Percentiles rank a stretch among this genome's conserved stretches.
Evolutionary conservation across 2,888 invertebrate genomes (phyloP).

Genomic region (Drosophila borborema): DNA sequence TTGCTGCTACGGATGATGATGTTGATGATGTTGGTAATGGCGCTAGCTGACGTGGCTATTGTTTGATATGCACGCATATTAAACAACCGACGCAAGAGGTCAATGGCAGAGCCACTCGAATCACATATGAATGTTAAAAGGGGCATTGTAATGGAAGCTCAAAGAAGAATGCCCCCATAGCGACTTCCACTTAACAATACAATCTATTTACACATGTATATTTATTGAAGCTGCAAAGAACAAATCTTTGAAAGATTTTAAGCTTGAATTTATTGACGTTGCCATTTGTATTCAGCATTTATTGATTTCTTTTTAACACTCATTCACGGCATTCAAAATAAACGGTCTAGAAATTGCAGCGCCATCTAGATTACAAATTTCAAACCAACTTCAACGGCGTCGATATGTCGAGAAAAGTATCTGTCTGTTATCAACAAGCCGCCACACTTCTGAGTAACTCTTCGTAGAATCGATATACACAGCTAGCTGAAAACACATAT

Average conservation of each 20-base stretch:
- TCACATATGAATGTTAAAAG: constrained; percentile 48
- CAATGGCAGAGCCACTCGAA: constrained; percentile 63
- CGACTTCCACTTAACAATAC: constrained; percentile 10
- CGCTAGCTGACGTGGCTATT: constrained; percentile 52
- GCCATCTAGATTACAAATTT: constrained; percentile 28
- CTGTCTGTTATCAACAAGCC: constrained; percentile 22
- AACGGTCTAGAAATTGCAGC: constrained; percentile 22
- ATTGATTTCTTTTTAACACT: no score
- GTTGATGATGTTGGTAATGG: constrained; percentile 38
- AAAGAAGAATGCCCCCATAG: constrained; percentile 15
- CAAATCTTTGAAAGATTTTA: constrained; percentile 12
- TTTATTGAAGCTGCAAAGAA: constrained; percentile 7
- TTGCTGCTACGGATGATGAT: constrained; percentile 28
- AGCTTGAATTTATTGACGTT: constrained; percentile 2
- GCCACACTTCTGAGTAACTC: constrained; percentile 5
- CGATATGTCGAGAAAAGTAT: background rate
- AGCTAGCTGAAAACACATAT: constrained; percentile 17
- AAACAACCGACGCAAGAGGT: constrained; percentile 56
- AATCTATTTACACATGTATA: constrained; percentile 26
- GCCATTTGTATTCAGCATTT: background rate
- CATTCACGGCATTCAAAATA: constrained; percentile 17
- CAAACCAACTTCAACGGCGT: background rate
- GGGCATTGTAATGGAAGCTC: constrained; percentile 38
- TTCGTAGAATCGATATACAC: constrained; percentile 16
- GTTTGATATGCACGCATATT: constrained; percentile 61